These are phyloP conservation scores for Fulica atra DNA, from an alignment of 2,113 vertebrate species.

Conservation along the genomic window DNA sequence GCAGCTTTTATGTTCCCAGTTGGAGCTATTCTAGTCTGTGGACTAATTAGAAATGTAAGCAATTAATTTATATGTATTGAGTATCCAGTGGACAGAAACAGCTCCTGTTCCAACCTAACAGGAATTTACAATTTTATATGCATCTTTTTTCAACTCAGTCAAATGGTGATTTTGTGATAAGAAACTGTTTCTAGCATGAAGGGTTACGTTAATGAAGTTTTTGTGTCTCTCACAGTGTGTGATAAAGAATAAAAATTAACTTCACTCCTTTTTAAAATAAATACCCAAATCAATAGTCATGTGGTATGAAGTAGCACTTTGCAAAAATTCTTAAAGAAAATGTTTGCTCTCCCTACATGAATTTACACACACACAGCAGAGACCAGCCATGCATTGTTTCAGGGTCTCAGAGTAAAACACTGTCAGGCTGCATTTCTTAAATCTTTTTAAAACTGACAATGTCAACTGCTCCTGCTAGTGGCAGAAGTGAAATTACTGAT, in stretches of 20 bases:
- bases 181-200: neutral
- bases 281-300: neutral
- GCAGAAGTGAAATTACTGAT: neutral
- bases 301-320: neutral
- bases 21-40: slow-evolving; percentile 39
- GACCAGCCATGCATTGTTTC: neutral
- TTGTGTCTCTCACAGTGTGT: neutral
- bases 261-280: neutral
- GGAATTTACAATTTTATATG: slow-evolving; percentile 42
- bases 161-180: slow-evolving; percentile 17
- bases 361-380: neutral
- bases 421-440: neutral
- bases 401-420: neutral
- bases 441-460: neutral
- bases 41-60: slow-evolving; percentile 51
- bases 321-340: neutral
- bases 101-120: slow-evolving; percentile 24
- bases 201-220: neutral
- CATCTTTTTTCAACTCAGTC: slow-evolving; percentile 1
- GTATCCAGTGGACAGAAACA: neutral
- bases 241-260: neutral
- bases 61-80: slow-evolving; percentile 58
- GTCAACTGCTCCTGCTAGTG: neutral
- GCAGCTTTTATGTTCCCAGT: slow-evolving; percentile 21
- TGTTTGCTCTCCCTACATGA: accelerated